phyloP scores from a whole-genome alignment of 2,113 vertebrate genomes.

The Canis aureus region DNA sequence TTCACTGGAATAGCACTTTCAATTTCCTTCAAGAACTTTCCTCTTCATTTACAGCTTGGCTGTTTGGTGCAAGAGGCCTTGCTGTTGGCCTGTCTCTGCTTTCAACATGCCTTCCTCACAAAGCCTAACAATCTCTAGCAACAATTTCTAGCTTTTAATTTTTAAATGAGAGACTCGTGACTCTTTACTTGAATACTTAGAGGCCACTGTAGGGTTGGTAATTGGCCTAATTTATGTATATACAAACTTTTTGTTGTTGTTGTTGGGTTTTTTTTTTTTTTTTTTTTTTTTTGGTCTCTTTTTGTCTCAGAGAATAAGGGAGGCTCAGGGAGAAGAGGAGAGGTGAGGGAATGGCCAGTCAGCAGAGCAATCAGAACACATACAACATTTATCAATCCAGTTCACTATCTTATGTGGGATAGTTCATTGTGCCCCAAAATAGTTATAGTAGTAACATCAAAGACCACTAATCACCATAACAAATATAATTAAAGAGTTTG shows the following conservation, averaged over 20 bases:
- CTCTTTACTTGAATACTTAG: neutral
- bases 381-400: neutral
- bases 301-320: neutral
- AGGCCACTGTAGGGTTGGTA: neutral
- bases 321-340: neutral
- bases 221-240: neutral
- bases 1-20: neutral
- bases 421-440: neutral
- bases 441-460: neutral
- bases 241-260: no score
- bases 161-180: neutral
- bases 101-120: neutral
- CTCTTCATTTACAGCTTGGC: neutral
- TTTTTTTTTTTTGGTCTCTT: no score
- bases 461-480: neutral
- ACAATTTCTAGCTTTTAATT: neutral
- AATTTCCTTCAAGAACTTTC: neutral
- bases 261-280: no score
- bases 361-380: neutral
- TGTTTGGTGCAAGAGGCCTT: neutral
- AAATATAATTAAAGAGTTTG: neutral
- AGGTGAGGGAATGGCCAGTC: neutral
- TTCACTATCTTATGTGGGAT: neutral
- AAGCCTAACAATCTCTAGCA: neutral
- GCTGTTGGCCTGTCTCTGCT: neutral